phyloP scores from a whole-genome alignment of 1,140 invertebrate species.

The Mya arenaria region DNA sequence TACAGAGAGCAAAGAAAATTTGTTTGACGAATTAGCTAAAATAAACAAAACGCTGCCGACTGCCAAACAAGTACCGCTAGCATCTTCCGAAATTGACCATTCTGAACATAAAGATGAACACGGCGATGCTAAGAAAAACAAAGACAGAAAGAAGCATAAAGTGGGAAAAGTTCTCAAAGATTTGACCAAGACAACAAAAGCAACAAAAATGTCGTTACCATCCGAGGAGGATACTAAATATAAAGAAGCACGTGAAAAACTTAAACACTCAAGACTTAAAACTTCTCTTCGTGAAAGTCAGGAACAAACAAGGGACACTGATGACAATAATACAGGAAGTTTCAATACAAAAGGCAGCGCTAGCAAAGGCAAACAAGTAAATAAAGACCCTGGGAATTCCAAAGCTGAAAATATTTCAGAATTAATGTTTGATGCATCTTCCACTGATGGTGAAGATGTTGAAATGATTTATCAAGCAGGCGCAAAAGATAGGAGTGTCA shows the following conservation, averaged over 20 bases:
- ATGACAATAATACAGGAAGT: not conserved
- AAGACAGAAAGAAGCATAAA: constrained; percentile 33
- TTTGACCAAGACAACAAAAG: constrained; percentile 44
- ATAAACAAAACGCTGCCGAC: constrained; percentile 34
- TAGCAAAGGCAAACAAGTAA: not conserved
- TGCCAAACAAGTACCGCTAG: not conserved
- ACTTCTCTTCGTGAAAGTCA: too few species aligned
- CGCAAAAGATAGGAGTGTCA: too few species aligned
- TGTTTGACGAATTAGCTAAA: constrained; percentile 40
- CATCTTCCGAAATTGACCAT: too few species aligned
- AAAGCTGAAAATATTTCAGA: not conserved
- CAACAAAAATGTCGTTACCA: too few species aligned
- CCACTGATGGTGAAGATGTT: constrained; percentile 23
- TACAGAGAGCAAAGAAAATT: constrained; percentile 18
- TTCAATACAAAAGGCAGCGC: not conserved
- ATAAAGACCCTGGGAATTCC: too few species aligned
- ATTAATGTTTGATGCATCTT: not conserved
- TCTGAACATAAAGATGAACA: constrained; percentile 1
- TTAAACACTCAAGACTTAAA: too few species aligned
- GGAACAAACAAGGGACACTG: not conserved
- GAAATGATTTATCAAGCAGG: constrained; percentile 54
- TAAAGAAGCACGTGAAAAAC: too few species aligned
- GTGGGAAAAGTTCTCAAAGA: constrained; percentile 33
- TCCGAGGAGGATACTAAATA: too few species aligned
- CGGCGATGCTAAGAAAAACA: constrained; percentile 7